Evolutionary conservation across 2,113 vertebrate genomes (phyloP).

Genomic region (Leuciscus idus): DNA sequence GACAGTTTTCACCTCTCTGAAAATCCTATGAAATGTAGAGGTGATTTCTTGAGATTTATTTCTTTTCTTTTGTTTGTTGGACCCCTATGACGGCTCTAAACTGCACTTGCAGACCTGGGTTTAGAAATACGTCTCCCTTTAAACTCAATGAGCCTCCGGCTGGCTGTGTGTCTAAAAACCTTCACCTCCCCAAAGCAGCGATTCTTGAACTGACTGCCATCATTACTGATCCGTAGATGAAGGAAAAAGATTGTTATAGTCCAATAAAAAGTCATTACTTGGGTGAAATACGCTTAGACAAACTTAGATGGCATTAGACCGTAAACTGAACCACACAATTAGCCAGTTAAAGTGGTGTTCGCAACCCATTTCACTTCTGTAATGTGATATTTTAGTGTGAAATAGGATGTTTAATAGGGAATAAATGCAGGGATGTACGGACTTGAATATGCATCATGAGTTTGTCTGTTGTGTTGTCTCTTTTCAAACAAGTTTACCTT

Average conservation of each 20-base stretch:
- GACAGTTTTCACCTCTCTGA: background rate
- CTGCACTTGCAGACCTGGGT: background rate
- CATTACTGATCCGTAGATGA: conserved; percentile 13
- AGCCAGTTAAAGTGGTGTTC: background rate
- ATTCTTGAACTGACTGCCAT: background rate
- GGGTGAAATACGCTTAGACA: background rate
- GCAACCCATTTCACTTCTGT: background rate
- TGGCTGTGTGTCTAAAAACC: background rate
- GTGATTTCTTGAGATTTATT: background rate
- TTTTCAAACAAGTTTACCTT: background rate
- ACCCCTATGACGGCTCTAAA: background rate
- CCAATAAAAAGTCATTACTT: background rate
- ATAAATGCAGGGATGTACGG: background rate
- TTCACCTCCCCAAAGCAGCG: background rate
- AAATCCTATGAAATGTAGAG: background rate
- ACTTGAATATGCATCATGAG: background rate
- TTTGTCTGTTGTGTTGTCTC: background rate
- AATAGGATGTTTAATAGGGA: background rate
- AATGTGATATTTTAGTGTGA: conserved; percentile 14
- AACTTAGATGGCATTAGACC: background rate
- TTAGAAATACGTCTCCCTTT: background rate
- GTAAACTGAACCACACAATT: background rate
- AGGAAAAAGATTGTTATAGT: background rate
- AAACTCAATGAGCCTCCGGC: background rate
- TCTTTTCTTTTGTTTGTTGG: background rate